Percentiles rank a stretch among this genome's conserved stretches.
These are phyloP conservation scores for Coregonus ussuriensis DNA, from an alignment of 2,797 vertebrate species.

Conservation along the genomic window DNA sequence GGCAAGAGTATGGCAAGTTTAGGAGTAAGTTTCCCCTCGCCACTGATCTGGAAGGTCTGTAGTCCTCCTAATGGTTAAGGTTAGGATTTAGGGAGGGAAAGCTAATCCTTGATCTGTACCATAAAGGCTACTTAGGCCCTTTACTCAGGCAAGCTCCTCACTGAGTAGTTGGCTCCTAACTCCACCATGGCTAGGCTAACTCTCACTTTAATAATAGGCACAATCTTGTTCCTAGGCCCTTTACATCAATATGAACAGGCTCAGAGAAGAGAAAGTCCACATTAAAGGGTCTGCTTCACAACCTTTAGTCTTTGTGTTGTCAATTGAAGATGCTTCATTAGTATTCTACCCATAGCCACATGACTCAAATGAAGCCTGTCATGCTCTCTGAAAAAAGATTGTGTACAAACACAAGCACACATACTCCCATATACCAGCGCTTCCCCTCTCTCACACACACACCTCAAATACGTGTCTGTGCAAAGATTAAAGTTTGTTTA, in stretches of 20 bases:
- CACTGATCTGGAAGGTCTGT: neutral
- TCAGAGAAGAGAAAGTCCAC: neutral
- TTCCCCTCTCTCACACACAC: slow-evolving; percentile 22
- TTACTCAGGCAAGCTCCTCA: neutral
- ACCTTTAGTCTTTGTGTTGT: neutral
- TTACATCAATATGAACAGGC: neutral
- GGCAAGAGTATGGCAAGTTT: neutral
- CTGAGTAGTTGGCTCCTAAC: neutral
- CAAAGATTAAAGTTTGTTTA: slow-evolving; percentile 35
- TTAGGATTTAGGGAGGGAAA: no score
- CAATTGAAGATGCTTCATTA: neutral
- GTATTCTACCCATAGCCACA: neutral
- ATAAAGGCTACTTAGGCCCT: neutral
- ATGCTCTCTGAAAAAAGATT: neutral
- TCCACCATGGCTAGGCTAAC: neutral
- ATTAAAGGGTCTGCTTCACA: neutral
- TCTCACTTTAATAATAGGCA: neutral
- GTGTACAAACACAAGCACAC: slow-evolving; percentile 14
- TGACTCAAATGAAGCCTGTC: neutral
- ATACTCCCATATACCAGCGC: slow-evolving; percentile 6
- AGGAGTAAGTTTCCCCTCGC: neutral
- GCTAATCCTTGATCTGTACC: no score
- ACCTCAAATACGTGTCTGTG: slow-evolving; percentile 24
- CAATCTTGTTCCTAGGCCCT: neutral
- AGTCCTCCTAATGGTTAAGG: no score